phyloP scores from a whole-genome alignment of 2,113 vertebrate species.

The Hippocampus mohnikei region DNA sequence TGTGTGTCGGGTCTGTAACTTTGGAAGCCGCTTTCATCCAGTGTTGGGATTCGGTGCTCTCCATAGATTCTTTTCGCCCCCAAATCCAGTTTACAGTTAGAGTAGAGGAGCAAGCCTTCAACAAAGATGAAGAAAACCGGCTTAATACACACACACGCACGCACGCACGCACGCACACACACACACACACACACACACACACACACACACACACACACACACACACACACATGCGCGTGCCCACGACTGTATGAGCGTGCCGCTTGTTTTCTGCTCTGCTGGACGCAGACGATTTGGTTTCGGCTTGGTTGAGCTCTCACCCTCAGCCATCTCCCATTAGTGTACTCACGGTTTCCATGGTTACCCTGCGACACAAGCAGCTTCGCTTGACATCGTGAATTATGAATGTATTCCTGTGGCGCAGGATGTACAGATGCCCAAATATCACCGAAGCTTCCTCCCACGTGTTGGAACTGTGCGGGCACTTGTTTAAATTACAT shows the following conservation, averaged over 20 bases:
- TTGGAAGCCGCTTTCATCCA: background rate
- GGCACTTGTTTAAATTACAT: conserved; percentile 15
- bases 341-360: conserved; percentile 53
- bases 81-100: background rate
- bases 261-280: conserved; percentile 47
- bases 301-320: conserved; percentile 37
- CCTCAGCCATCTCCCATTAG: conserved; percentile 32
- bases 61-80: background rate
- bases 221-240: background rate
- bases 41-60: background rate
- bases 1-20: background rate
- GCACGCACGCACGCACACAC: no score
- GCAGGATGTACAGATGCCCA: conserved; percentile 11
- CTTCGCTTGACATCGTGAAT: conserved; percentile 39
- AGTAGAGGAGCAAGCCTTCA: background rate
- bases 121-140: background rate
- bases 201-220: background rate
- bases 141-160: background rate
- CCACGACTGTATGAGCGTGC: conserved; percentile 11
- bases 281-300: conserved; percentile 47
- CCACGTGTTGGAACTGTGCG: conserved; percentile 4
- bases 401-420: conserved; percentile 51
- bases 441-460: conserved; percentile 11
- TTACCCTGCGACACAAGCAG: conserved; percentile 37
- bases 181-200: background rate